Conservation (phyloP, 2,797 vertebrate genomes). For the Hapalemur alaotrensis region DNA sequence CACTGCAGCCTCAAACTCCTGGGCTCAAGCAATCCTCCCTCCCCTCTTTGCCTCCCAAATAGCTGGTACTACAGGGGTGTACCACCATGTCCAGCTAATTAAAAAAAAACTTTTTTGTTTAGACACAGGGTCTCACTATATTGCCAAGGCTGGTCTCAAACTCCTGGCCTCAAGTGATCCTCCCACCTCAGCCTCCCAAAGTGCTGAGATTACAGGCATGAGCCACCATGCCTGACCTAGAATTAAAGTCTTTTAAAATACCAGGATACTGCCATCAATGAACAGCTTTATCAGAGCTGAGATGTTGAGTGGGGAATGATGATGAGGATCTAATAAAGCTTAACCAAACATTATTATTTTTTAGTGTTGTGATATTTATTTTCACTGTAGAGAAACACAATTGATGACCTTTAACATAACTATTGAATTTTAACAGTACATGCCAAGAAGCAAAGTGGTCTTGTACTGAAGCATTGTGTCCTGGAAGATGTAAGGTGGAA, state of each 20-base stretch:
- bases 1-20: too few relatives aligned
- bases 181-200: not conserved
- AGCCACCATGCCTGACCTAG: not conserved
- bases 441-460: constrained; percentile 87
- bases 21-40: too few relatives aligned
- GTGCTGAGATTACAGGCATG: not conserved
- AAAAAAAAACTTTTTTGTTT: not conserved
- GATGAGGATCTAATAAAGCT: not conserved
- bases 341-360: not conserved
- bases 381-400: not conserved
- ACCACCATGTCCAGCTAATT: not conserved
- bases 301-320: not conserved
- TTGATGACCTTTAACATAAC: not conserved
- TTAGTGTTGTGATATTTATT: not conserved
- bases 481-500: constrained; percentile 85
- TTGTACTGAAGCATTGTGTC: constrained; percentile 83
- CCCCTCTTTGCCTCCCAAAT: not conserved
- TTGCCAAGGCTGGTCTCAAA: not conserved
- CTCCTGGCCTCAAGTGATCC: not conserved
- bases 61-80: not conserved
- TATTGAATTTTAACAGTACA: constrained; percentile 76
- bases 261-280: not conserved
- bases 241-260: not conserved
- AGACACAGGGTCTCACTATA: not conserved
- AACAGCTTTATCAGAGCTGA: not conserved